Percentiles rank a stretch among this genome's conserved stretches.
Conservation (phyloP, 2,113 vertebrate species). For the Macaca mulatta region DNA sequence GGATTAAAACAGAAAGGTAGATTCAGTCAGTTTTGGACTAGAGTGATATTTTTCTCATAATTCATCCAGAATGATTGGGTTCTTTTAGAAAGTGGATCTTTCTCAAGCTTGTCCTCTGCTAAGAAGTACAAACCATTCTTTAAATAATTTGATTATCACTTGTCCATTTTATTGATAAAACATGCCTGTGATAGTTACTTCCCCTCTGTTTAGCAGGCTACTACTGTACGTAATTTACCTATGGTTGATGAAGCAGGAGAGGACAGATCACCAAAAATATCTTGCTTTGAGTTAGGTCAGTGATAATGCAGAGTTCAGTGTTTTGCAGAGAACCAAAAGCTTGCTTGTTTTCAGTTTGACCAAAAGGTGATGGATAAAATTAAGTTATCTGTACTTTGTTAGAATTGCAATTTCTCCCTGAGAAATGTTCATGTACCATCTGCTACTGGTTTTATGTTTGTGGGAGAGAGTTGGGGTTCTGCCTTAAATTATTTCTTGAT, state of each 20-base stretch:
- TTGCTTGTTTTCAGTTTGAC: slow-evolving; percentile 9
- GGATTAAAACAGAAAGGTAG: slow-evolving; percentile 1
- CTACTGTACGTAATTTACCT: slow-evolving; percentile 10
- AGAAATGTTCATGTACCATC: slow-evolving; percentile 32
- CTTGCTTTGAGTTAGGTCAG: slow-evolving; percentile 34
- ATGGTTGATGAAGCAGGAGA: slow-evolving; percentile 48
- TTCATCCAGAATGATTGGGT: slow-evolving; percentile 6
- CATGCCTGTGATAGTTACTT: slow-evolving; percentile 24
- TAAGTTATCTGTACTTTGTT: slow-evolving; percentile 50
- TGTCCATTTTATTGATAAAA: slow-evolving; percentile 19
- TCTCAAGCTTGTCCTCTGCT: background rate
- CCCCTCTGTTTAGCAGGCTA: background rate
- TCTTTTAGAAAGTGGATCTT: slow-evolving; percentile 47
- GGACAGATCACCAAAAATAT: background rate
- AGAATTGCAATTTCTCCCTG: slow-evolving; percentile 44
- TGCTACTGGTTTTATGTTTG: slow-evolving; percentile 36
- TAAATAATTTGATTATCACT: slow-evolving; percentile 15
- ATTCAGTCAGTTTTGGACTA: background rate
- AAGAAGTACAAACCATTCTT: slow-evolving; percentile 6
- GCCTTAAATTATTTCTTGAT: slow-evolving; percentile 23
- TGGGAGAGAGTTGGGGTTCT: slow-evolving; percentile 40
- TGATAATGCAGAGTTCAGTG: background rate
- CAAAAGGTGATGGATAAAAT: slow-evolving; percentile 52
- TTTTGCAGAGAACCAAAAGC: slow-evolving; percentile 32
- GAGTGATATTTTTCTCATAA: background rate